Conservation (phyloP, 2,113 vertebrate genomes). For the Copsychus sechellarum region DNA sequence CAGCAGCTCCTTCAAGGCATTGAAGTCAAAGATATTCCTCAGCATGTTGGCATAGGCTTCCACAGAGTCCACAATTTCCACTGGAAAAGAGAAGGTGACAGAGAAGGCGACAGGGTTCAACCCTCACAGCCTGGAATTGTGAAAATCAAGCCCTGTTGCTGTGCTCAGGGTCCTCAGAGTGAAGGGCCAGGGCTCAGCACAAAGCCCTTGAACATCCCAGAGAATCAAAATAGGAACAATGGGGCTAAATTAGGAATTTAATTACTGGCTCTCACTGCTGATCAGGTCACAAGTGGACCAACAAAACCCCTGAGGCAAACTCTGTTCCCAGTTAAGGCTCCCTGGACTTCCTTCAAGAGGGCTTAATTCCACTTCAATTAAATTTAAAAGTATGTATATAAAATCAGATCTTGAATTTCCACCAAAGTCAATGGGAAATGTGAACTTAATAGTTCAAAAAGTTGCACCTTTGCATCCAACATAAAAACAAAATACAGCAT, state of each 20-base stretch:
- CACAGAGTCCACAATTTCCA: conserved; percentile 97
- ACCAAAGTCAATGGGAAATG: neutral
- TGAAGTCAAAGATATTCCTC: conserved; percentile 93
- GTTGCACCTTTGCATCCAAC: neutral
- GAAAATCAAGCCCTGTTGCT: fast-evolving
- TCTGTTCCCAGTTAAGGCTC: neutral
- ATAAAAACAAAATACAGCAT: neutral
- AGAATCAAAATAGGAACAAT: neutral
- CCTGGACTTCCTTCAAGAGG: neutral
- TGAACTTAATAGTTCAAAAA: neutral
- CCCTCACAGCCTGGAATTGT: neutral
- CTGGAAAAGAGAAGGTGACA: conserved; percentile 59
- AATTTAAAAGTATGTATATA: neutral
- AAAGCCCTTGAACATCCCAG: neutral
- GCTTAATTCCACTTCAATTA: neutral
- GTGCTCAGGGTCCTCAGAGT: neutral
- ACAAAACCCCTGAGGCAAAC: neutral
- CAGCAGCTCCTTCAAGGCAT: conserved; percentile 89
- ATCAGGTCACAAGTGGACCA: neutral
- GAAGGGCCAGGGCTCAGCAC: neutral
- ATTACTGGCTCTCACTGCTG: neutral
- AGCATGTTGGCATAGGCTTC: conserved; percentile 93
- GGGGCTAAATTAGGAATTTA: neutral
- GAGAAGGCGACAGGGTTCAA: neutral
- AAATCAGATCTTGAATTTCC: neutral